Evolutionary conservation across 2,797 vertebrate genomes (phyloP).

Genomic region (Lepidocolaptes lacrymiger): DNA sequence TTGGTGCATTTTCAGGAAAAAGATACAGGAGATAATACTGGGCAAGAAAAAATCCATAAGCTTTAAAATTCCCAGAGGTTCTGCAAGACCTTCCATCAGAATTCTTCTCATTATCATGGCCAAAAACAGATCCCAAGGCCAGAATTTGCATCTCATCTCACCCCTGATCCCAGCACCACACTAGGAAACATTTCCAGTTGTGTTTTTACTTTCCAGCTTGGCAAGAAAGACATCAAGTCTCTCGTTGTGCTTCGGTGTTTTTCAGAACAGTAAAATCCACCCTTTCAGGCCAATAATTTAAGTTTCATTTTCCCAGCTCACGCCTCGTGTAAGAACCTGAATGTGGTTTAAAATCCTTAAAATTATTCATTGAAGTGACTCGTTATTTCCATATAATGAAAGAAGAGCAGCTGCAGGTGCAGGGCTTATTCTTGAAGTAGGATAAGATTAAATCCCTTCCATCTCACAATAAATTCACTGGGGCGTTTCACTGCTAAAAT

Average conservation of each 20-base stretch:
- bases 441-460: background rate
- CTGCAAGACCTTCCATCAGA: background rate
- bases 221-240: background rate
- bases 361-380: background rate
- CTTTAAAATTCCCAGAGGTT: background rate
- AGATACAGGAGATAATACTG: background rate
- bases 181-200: background rate
- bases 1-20: background rate
- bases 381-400: background rate
- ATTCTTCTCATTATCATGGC: background rate
- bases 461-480: background rate
- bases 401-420: background rate
- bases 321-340: rapidly evolving
- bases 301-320: background rate
- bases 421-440: background rate
- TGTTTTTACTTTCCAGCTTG: rapidly evolving
- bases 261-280: background rate
- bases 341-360: background rate
- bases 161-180: rapidly evolving
- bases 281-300: background rate
- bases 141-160: background rate
- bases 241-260: background rate
- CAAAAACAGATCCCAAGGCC: background rate
- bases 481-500: background rate
- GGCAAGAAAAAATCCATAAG: no score